phyloP scores from a whole-genome alignment of 1,140 invertebrate genomes.

The Pseudomyrmex pallidus region DNA sequence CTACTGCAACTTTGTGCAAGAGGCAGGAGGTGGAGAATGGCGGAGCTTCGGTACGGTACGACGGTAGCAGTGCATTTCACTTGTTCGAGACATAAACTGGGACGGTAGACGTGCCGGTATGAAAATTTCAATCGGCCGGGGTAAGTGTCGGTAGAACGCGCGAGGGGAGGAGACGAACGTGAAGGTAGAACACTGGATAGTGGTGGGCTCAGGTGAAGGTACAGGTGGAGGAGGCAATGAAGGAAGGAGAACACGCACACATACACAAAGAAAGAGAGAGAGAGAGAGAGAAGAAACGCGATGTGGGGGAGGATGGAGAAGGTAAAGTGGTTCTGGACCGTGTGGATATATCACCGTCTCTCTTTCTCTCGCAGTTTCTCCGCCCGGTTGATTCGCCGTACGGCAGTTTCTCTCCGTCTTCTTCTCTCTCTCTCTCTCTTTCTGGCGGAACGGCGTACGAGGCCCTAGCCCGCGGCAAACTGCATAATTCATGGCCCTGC shows the following conservation, averaged over 20 bases:
- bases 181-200: constrained; percentile 59
- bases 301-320: constrained; percentile 62
- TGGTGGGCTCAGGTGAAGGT: constrained; percentile 57
- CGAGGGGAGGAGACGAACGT: constrained; percentile 46
- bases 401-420: constrained; percentile 31
- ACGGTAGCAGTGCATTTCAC: constrained; percentile 67
- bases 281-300: constrained; percentile 43
- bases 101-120: constrained; percentile 79
- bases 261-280: too few species aligned
- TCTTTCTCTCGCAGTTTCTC: constrained; percentile 37
- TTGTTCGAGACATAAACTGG: constrained; percentile 76
- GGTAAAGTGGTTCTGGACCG: constrained; percentile 71
- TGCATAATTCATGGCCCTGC: constrained; percentile 84
- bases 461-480: constrained; percentile 79
- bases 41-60: constrained; percentile 6
- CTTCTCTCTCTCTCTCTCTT: constrained; percentile 62
- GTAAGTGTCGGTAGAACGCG: constrained; percentile 63
- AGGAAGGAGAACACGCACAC: constrained; percentile 9
- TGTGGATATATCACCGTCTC: constrained; percentile 52
- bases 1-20: background rate
- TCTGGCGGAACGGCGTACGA: constrained; percentile 54
- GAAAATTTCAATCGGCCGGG: constrained; percentile 81
- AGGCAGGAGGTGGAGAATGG: constrained; percentile 23
- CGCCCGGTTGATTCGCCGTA: constrained; percentile 55
- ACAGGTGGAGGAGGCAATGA: constrained; percentile 62